Percentiles rank a stretch among this genome's conserved stretches.
These are phyloP conservation scores for Rhinogobius similis DNA, from an alignment of 2,113 vertebrate genomes.

Conservation along the genomic window DNA sequence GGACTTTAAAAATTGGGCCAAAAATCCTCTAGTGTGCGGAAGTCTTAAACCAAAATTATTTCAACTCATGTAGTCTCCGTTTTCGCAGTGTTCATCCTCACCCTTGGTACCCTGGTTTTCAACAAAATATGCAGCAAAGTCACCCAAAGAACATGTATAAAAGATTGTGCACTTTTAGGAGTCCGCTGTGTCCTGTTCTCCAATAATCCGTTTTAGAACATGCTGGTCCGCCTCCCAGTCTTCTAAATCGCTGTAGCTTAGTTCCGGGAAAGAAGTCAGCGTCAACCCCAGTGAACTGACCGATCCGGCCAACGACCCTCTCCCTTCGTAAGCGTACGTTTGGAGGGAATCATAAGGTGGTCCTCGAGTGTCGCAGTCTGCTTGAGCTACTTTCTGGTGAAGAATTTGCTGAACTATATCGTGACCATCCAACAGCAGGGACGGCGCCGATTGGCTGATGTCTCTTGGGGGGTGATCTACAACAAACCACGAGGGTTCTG, in stretches of 20 bases:
- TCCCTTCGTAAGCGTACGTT: conserved; percentile 92
- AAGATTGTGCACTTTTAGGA: conserved; percentile 12
- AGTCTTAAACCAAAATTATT: background rate
- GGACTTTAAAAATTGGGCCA: no score
- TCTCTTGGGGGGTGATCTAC: conserved; percentile 32
- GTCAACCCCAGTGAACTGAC: conserved; percentile 90
- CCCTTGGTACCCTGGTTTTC: no score
- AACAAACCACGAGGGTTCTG: conserved; percentile 41
- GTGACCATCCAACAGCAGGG: conserved; percentile 75
- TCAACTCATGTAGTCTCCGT: background rate
- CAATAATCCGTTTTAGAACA: conserved; percentile 83
- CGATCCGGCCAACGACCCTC: conserved; percentile 85
- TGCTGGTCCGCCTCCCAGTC: conserved; percentile 88
- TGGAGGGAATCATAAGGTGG: conserved; percentile 94
- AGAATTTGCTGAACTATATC: conserved; percentile 89
- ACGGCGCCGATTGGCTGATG: conserved; percentile 43
- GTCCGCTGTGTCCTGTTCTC: conserved; percentile 69
- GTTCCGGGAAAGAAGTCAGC: conserved; percentile 79
- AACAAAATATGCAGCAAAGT: conserved; percentile 9
- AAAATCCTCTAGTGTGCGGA: background rate
- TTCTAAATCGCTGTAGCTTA: conserved; percentile 85
- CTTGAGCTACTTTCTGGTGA: conserved; percentile 84
- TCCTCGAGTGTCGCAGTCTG: conserved; percentile 84
- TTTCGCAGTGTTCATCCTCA: background rate
- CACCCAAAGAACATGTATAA: background rate